Evolutionary conservation across 2,797 vertebrate genomes (phyloP).

Genomic region (Sternotherus odoratus): DNA sequence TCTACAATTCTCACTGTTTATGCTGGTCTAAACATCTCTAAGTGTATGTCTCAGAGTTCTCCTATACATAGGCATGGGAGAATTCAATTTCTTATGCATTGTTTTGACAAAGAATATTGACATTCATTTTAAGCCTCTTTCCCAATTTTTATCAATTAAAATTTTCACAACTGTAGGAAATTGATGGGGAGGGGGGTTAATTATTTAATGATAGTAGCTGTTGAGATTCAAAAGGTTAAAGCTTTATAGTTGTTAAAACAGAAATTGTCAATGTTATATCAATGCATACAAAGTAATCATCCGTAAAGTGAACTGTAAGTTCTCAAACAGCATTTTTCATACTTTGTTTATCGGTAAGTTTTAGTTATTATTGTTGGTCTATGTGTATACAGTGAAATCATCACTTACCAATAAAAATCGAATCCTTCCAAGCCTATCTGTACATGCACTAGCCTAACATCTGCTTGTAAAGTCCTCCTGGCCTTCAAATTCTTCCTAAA

Average conservation of each 20-base stretch:
- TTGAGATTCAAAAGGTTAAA: not conserved
- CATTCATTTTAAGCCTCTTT: not conserved
- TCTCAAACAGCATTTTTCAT: not conserved
- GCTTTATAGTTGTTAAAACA: not conserved
- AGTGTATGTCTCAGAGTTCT: not conserved
- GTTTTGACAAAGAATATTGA: not conserved
- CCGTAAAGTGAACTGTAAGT: not conserved
- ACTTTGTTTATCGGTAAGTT: not conserved
- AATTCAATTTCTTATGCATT: not conserved
- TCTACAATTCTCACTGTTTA: not conserved
- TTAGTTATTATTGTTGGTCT: not conserved
- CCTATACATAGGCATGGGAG: not conserved
- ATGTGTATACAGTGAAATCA: not conserved
- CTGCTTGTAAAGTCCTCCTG: not conserved
- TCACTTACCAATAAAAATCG: not conserved
- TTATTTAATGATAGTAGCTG: not conserved
- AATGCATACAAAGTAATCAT: not conserved
- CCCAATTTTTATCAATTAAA: not conserved
- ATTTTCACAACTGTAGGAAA: not conserved
- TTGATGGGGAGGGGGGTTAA: not conserved
- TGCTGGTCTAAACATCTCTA: not conserved
- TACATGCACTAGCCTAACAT: rapidly evolving
- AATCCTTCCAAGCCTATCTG: not conserved
- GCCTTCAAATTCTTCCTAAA: not conserved
- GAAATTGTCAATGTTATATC: not conserved